A percentile compares a stretch with the other conserved stretches of the same genome.
phyloP scores from a whole-genome alignment of 2,888 invertebrate genomes.

The Lepidocyrtinus sp. region DNA sequence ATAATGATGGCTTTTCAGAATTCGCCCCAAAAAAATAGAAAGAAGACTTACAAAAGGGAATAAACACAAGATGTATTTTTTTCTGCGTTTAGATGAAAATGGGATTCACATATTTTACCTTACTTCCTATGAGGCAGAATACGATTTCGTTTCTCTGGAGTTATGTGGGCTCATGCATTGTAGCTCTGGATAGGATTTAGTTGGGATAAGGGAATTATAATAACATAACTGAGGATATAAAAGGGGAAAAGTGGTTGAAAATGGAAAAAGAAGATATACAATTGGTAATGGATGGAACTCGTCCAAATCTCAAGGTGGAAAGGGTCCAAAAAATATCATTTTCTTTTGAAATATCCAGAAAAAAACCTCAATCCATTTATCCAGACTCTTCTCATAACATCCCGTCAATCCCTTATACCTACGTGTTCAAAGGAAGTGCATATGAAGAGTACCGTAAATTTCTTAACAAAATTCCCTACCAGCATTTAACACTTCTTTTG shows the following conservation, averaged over 20 bases:
- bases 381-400: constrained; percentile 18
- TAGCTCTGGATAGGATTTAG: constrained; percentile 65
- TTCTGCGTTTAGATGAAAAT: constrained; percentile 38
- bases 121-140: constrained; percentile 21
- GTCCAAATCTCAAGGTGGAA: constrained; percentile 69
- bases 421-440: no score
- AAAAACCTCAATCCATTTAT: constrained; percentile 57
- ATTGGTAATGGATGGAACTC: constrained; percentile 67
- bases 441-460: no score
- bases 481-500: no score
- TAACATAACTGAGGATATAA: constrained; percentile 70
- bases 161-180: constrained; percentile 42
- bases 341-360: constrained; percentile 63
- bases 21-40: constrained; percentile 2
- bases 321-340: constrained; percentile 69
- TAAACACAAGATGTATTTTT: neutral
- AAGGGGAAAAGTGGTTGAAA: constrained; percentile 53
- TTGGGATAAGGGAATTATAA: constrained; percentile 70
- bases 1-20: constrained; percentile 13
- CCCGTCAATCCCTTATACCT: neutral
- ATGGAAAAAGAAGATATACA: constrained; percentile 15
- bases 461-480: no score
- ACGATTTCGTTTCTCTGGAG: constrained; percentile 15
- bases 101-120: constrained; percentile 33
- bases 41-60: neutral